Evolutionary conservation across 2,113 vertebrate genomes (phyloP), one percentile per base, ranked within the genome.

Genomic region (Zingel zingel): DNA sequence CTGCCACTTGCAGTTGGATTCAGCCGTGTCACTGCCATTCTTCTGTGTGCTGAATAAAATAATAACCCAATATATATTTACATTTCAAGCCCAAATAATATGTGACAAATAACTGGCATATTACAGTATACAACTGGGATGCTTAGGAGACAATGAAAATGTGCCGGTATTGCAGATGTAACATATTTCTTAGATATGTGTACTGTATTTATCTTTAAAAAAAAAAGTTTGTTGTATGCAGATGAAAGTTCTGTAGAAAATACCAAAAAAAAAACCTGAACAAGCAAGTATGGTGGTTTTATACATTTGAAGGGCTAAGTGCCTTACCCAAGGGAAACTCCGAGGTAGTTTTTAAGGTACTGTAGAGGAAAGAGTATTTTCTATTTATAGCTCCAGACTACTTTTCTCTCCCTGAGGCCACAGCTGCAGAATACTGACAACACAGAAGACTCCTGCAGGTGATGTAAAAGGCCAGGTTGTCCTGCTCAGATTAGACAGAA

Each of bases 381-480:
- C 5, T 13, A 43, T 1, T 0, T 8, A 58, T n/a, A 43, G 63
- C 64, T 61, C 47, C 36, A 65, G 67, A 36, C 78, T 67, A 39
- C 18, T 33, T 64, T 66, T 62, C 19, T 36, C 33, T 73, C 30
- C 74, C 63, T 5, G 12, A 70, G 74, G 82, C 74, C 76, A 56
- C 36, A 27, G 27, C 75, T 54, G 79, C 76, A 48, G 77, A 70
- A 84, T 10, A 43, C 10, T 43, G 39, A 43, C 10, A 85, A 88
- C 81, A 89, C 59, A 70, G 61, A 70, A 53, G 79, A 85, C 16
- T 77, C 80, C 84, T 68, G 82, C 87, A 82, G 82, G 81, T 81
- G 74, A 78, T 57, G 39, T 15, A 53, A 76, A 36, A 73, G 19
- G 71, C 75, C 81, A 84, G 77, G 86, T 86, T 82, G 77, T 33